Evolutionary conservation across 2,113 vertebrate species (phyloP).

Genomic region (Mustelus asterias): DNA sequence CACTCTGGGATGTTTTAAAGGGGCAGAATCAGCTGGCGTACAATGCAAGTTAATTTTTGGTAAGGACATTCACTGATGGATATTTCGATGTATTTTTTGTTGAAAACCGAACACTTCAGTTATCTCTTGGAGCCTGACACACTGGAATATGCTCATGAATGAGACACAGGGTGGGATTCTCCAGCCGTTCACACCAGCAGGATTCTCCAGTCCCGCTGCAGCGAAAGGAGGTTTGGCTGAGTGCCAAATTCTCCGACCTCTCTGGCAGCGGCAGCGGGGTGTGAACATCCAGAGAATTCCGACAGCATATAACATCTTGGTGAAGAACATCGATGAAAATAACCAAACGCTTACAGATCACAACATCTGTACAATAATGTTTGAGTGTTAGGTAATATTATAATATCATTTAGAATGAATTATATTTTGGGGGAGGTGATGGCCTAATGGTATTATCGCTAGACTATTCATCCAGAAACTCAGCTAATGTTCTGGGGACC

Average conservation of each 20-base stretch:
- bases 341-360: neutral
- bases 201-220: too few relatives aligned
- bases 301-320: neutral
- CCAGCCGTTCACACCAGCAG: too few relatives aligned
- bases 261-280: too few relatives aligned
- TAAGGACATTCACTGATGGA: neutral
- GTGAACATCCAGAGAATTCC: too few relatives aligned
- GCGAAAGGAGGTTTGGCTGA: too few relatives aligned
- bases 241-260: too few relatives aligned
- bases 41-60: neutral
- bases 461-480: too few relatives aligned
- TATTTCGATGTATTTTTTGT: neutral
- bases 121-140: neutral
- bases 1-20: neutral
- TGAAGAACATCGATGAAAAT: neutral
- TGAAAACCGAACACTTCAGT: neutral
- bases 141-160: neutral
- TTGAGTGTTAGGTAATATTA: neutral
- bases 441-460: too few relatives aligned
- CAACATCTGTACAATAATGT: neutral
- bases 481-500: too few relatives aligned
- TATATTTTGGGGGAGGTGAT: too few relatives aligned
- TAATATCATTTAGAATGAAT: neutral
- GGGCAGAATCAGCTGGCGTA: neutral
- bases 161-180: neutral